Base-by-base conservation (phyloP, 2,113 vertebrate species). In the Hypomesus transpacificus region DNA sequence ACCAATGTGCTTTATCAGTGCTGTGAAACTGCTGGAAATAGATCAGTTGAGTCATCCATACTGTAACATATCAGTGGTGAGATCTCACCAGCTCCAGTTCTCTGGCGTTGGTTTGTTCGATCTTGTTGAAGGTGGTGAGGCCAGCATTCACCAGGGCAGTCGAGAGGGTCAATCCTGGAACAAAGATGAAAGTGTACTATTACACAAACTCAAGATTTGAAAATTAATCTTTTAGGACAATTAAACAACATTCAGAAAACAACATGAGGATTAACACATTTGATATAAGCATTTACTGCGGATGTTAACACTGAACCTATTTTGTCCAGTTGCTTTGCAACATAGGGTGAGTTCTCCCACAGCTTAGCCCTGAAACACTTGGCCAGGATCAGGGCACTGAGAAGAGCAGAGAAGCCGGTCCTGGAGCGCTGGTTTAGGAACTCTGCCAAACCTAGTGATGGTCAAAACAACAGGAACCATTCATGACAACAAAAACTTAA, bases 321-420 rank as follows among this genome's bases (percentile, higher is more conserved):
- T 91, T 96, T 98, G 85, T 98, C 97, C 85, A 99, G 75, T 75
- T 99, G 97, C 84, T 94, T 98, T 70, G 96, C 96, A 68, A 98
- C 87, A 60, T 93, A 94, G 4, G 87, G 86, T 3, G 97, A 98
- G 85, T 98, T 95, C 87, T 98, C 97, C 96, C 97, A 98, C 80
- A 99, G 92, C 85, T 87, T 96, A 84, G 95, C 95, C 74, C 91
- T 92, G 89, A 99, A 98, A 89, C 97, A 98, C 80, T 98, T 98
- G 1, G 95, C 92, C 90, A 99, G 90, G 86, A 96, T 93, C 87
- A 96, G 73, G 20, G 94, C 91, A 73, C 94, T 97, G 66, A 98
- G 85, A 67, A 95, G 78, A 78, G 92, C 90, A 71, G 86, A 82
- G 82, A 96, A 98, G 63, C 80, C 89, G 4, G 87, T 92, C 75